Evolutionary conservation across 2,113 vertebrate genomes (phyloP), one percentile per base, ranked within the genome.

Genomic region (Sinosuthora webbiana): DNA sequence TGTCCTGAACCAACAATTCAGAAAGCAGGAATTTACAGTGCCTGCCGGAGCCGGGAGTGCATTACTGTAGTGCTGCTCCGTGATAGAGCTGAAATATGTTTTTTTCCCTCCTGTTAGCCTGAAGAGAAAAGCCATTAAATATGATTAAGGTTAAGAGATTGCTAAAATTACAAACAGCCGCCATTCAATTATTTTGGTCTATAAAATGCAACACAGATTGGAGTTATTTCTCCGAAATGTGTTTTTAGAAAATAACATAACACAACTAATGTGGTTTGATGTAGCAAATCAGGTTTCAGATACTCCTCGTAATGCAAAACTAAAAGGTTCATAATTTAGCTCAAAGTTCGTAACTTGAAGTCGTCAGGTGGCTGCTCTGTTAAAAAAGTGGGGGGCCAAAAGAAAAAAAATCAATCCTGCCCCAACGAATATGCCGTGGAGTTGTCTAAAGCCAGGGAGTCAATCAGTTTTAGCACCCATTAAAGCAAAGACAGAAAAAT

Each of bases 131-230:
- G 97, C 98, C 98, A 98, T 98, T 98, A 98, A 98, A 98, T 98
- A 98, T 98, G 98, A 98, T 98, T 98, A 98, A 98, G 98, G 98
- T 98, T 98, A 98, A 98, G 98, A 98, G 98, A 98, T 98, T 98
- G 98, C 98, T 98, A 97, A 98, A 98, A 98, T 98, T 98, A 98
- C 98, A 98, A 98, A 98, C 98, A 98, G 98, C 98, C 97, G 97
- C 98, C 98, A 98, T 98, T 98, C 98, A 98, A 98, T 98, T 98
- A 98, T 98, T 98, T 98, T 98, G 96, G 97, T 97, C 98, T 98
- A 98, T 98, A 98, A 98, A 98, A 98, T 91, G 97, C 97, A 98
- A 97, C 97, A 92, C 97, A 97, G 98, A 98, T 97, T 97, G 98
- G 97, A 98, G 98, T 98, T 98, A 98, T 98, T 98, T 97, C 97